Percentiles rank a stretch among this genome's conserved stretches.
Conservation (phyloP, 2,888 invertebrate genomes). For the Leptopilina drosophilae region DNA sequence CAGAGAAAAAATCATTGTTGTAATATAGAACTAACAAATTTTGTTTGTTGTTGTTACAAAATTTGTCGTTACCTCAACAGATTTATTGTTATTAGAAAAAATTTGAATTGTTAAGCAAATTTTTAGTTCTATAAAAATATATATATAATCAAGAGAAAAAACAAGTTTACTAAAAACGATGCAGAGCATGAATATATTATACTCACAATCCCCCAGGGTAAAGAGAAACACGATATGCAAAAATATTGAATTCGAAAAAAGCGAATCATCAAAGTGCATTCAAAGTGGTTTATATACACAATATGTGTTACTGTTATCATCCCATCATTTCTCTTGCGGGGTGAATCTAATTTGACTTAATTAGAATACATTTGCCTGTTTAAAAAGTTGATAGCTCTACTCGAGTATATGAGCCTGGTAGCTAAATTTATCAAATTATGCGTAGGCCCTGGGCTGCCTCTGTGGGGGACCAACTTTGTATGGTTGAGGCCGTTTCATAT, state of each 20-base stretch:
- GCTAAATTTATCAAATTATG: slow-evolving; percentile 74
- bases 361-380: slow-evolving; percentile 73
- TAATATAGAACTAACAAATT: too few species aligned
- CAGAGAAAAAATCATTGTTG: too few species aligned
- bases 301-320: slow-evolving; percentile 11
- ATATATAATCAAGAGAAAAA: too few species aligned
- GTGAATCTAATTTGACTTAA: slow-evolving; percentile 74
- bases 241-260: neutral
- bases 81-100: too few species aligned
- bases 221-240: neutral
- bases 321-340: slow-evolving; percentile 52
- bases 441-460: slow-evolving; percentile 57
- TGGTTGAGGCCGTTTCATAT: neutral
- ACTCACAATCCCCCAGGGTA: neutral
- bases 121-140: too few species aligned
- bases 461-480: neutral
- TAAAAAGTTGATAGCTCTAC: slow-evolving; percentile 70
- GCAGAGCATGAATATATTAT: too few species aligned
- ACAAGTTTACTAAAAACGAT: too few species aligned
- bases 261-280: slow-evolving; percentile 4
- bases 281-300: neutral
- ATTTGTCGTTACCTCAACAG: too few species aligned
- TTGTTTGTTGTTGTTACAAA: too few species aligned
- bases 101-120: too few species aligned
- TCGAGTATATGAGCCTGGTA: slow-evolving; percentile 71